phyloP scores from a whole-genome alignment of 2,888 invertebrate genomes.

The Catocala sponsa region DNA sequence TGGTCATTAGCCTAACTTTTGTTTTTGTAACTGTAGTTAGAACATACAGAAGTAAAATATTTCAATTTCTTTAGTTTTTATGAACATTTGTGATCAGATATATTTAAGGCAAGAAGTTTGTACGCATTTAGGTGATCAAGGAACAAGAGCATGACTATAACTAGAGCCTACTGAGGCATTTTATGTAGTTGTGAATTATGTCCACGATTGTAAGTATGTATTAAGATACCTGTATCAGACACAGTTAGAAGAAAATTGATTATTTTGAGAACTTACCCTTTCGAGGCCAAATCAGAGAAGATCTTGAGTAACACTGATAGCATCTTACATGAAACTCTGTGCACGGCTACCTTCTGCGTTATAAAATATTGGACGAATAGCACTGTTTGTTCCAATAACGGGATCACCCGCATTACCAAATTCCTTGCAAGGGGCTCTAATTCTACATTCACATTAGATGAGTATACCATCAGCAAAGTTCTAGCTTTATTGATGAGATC shows the following conservation, averaged over 20 bases:
- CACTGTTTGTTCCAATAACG: slow-evolving; percentile 93
- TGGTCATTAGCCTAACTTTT: no score
- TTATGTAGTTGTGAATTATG: background rate
- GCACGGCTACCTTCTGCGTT: slow-evolving; percentile 92
- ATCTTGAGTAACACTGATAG: slow-evolving; percentile 94
- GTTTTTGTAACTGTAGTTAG: no score
- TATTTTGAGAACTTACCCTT: slow-evolving; percentile 83
- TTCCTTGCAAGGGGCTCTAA: slow-evolving; percentile 54
- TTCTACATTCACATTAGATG: no score
- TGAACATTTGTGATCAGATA: no score
- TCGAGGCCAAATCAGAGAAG: slow-evolving; percentile 94
- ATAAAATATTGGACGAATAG: slow-evolving; percentile 93
- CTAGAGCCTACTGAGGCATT: background rate
- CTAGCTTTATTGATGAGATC: slow-evolving; percentile 75
- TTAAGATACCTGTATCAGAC: no score
- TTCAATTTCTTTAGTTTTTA: no score
- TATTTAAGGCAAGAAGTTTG: no score
- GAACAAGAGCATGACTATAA: no score
- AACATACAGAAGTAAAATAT: no score
- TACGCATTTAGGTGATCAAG: no score
- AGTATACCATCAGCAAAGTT: slow-evolving; percentile 71
- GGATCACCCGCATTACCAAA: slow-evolving; percentile 84
- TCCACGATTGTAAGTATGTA: no score
- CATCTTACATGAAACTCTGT: slow-evolving; percentile 94
- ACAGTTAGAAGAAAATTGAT: no score